phyloP scores from a whole-genome alignment of 1,140 invertebrate genomes.

The Aphidius gifuensis region DNA sequence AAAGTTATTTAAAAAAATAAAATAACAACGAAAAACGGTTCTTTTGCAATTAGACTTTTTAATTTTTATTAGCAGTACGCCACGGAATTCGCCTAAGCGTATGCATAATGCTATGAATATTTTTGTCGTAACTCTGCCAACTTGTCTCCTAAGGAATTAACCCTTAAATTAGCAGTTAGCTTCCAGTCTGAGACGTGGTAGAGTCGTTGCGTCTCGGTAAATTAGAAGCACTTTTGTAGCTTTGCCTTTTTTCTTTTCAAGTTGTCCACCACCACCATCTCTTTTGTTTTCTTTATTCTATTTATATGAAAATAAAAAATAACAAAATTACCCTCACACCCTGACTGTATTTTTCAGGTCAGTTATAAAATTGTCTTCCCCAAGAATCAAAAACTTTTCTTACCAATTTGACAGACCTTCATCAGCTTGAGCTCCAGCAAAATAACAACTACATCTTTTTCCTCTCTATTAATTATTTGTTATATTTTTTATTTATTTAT shows the following conservation, averaged over 20 bases:
- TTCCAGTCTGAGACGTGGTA: slow-evolving; percentile 45
- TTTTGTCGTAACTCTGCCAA: slow-evolving; percentile 57
- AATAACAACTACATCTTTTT: slow-evolving; percentile 13
- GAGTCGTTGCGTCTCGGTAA: slow-evolving; percentile 52
- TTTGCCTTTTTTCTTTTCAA: slow-evolving; percentile 14
- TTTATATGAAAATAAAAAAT: neutral
- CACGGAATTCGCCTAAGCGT: slow-evolving; percentile 49
- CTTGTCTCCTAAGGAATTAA: slow-evolving; percentile 58
- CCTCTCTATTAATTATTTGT: slow-evolving; percentile 5
- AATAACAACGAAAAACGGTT: slow-evolving; percentile 29
- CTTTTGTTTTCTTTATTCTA: neutral
- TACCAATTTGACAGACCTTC: too few species aligned
- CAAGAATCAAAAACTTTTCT: too few species aligned
- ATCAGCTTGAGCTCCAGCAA: too few species aligned
- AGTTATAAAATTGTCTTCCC: too few species aligned
- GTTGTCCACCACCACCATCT: slow-evolving; percentile 1
- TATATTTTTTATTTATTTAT: neutral
- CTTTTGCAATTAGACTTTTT: slow-evolving; percentile 57
- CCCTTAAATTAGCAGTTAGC: slow-evolving; percentile 58
- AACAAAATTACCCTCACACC: too few species aligned
- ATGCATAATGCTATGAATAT: slow-evolving; percentile 59
- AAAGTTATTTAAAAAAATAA: slow-evolving; percentile 13
- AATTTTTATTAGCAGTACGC: slow-evolving; percentile 53
- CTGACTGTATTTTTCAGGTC: too few species aligned
- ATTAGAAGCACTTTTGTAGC: slow-evolving; percentile 46